Evolutionary conservation across 2,888 invertebrate genomes (phyloP), one percentile per base, ranked within the genome.

Genomic region (Eumerus sabulonum): DNA sequence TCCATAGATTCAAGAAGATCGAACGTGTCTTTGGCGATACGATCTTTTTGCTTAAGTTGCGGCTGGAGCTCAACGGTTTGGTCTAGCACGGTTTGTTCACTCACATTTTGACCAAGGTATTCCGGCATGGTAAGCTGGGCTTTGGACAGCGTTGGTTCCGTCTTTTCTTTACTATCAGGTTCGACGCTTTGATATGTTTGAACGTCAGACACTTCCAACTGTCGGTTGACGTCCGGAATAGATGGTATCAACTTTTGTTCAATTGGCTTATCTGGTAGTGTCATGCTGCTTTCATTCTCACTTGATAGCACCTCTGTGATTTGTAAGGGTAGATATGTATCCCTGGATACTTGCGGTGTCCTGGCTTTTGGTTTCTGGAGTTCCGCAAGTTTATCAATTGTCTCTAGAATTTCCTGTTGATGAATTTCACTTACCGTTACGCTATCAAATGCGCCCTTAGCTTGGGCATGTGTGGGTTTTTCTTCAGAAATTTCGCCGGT

Each of bases 371-470:
- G 84, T n/a, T 76, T 45, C n/a, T 73, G 54, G 9, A 2, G 27
- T 0, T 36, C 7, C 7, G 81, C 53, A 0, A 86, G 35, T 1
- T 71, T 53, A 12, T 76, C 71, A 2, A 79, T 76, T 11, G 82
- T 83, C 35, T 85, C 86, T n/a, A 88, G 73, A 1, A 84, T 19
- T 14, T 82, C 81, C 1, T 83, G 82, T 12, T 84, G 81, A 36
- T 63, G 81, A 1, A 72, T 83, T 9, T 86, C 64, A 45, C 83
- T 84, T 13, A 84, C 79, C 1, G 82, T 51, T 86, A 90, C 84
- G 87, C 82, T 84, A 62, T 90, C 89, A 81, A 88, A 87, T 57
- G 85, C 84, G 76, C 86, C 85, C 0, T 76, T 84, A 9, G 91
- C 91, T 50, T 82, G 86, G 74, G 88, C 86, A 40, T 56, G 84